These are phyloP conservation scores for Cercocebus atys DNA, from an alignment of 2,113 vertebrate genomes.

Conservation along the genomic window DNA sequence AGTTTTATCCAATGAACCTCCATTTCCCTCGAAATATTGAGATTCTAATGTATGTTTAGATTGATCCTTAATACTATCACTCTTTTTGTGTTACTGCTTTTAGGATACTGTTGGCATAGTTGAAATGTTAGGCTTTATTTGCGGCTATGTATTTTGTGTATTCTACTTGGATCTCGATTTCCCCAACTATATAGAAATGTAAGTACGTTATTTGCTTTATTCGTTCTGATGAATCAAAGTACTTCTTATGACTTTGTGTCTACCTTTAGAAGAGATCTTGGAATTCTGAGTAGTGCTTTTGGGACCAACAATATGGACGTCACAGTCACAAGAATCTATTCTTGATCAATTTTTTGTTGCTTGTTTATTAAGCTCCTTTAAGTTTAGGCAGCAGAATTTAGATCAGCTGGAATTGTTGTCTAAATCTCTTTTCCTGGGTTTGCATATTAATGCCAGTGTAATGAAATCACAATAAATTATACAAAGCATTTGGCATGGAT, in stretches of 20 bases:
- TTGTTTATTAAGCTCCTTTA: neutral
- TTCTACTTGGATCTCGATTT: conserved; percentile 87
- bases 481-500: neutral
- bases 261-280: neutral
- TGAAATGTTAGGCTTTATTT: conserved; percentile 85
- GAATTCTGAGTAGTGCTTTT: neutral
- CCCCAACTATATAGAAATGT: conserved; percentile 87
- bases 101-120: conserved; percentile 78
- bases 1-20: neutral
- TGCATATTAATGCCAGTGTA: conserved; percentile 11
- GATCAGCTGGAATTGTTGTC: neutral
- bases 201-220: conserved; percentile 70
- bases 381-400: neutral
- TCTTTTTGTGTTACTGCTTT: conserved; percentile 32
- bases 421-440: neutral
- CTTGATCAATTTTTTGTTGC: neutral
- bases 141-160: conserved; percentile 83
- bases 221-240: conserved; percentile 70
- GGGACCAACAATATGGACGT: neutral
- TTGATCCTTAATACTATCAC: neutral
- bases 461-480: conserved; percentile 34
- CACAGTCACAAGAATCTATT: neutral
- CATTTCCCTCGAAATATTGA: conserved; percentile 37
- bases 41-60: conserved; percentile 1
- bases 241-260: neutral